phyloP scores from a whole-genome alignment of 2,888 invertebrate species.

The Acrobeloides nanus region DNA sequence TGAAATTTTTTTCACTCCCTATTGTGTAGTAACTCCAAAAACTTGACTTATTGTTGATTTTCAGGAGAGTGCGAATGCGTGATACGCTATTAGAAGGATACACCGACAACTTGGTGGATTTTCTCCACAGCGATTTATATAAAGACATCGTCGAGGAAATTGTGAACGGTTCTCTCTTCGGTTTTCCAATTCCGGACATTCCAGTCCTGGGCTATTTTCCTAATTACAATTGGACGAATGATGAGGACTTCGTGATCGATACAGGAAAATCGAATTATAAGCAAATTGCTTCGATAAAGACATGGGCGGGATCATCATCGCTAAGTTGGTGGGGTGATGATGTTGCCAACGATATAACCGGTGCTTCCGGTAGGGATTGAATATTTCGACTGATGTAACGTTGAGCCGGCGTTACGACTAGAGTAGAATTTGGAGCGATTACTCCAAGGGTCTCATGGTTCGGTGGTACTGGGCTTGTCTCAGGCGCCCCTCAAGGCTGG shows the following conservation, averaged over 20 bases:
- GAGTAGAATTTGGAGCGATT: too few species aligned
- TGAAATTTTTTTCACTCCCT: too few species aligned
- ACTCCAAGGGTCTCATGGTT: too few species aligned
- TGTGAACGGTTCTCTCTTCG: slow-evolving; percentile 10
- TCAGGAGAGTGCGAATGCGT: slow-evolving; percentile 9
- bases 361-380: slow-evolving; percentile 13
- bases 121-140: slow-evolving; percentile 14
- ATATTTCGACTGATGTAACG: neutral
- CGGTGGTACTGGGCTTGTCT: too few species aligned
- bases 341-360: slow-evolving; percentile 14
- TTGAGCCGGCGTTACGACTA: too few species aligned
- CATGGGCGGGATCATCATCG: slow-evolving; percentile 11
- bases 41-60: neutral
- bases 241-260: slow-evolving; percentile 11
- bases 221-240: slow-evolving; percentile 17
- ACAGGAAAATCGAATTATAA: slow-evolving; percentile 13
- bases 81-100: slow-evolving; percentile 15
- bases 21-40: too few species aligned
- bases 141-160: slow-evolving; percentile 9
- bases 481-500: too few species aligned
- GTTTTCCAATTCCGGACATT: slow-evolving; percentile 16
- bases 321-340: slow-evolving; percentile 16
- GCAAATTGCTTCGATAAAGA: slow-evolving; percentile 9
- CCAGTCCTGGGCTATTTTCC: slow-evolving; percentile 32
- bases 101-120: slow-evolving; percentile 17